Evolutionary conservation across 2,113 vertebrate species (phyloP).

Genomic region (Merops nubicus): DNA sequence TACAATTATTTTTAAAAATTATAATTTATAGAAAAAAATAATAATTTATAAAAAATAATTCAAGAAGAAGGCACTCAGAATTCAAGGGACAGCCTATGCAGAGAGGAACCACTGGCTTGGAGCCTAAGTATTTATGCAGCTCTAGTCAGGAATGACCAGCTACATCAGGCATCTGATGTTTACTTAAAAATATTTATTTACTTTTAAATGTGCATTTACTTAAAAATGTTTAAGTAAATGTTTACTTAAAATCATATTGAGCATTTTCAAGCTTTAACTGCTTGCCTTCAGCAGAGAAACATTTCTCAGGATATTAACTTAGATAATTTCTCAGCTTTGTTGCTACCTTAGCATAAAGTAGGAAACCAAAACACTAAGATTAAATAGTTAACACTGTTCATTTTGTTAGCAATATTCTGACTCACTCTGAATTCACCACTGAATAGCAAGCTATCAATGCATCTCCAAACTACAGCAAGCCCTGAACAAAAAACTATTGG

Average conservation of each 20-base stretch:
- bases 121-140: neutral
- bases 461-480: neutral
- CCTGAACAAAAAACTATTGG: neutral
- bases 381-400: neutral
- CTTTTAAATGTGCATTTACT: neutral
- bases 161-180: neutral
- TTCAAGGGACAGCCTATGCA: rapidly evolving
- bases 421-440: neutral
- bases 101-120: neutral
- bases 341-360: neutral
- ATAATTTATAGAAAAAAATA: too few relatives aligned
- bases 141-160: neutral
- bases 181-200: neutral
- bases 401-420: neutral
- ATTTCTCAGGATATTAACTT: neutral
- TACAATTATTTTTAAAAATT: too few relatives aligned
- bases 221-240: neutral
- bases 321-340: neutral
- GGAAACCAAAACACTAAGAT: neutral
- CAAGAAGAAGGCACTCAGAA: neutral
- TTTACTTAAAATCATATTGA: neutral
- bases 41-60: too few relatives aligned
- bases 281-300: neutral
- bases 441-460: neutral
- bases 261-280: neutral